phyloP scores from a whole-genome alignment of 2,797 vertebrate species.

The Agapornis canus region DNA sequence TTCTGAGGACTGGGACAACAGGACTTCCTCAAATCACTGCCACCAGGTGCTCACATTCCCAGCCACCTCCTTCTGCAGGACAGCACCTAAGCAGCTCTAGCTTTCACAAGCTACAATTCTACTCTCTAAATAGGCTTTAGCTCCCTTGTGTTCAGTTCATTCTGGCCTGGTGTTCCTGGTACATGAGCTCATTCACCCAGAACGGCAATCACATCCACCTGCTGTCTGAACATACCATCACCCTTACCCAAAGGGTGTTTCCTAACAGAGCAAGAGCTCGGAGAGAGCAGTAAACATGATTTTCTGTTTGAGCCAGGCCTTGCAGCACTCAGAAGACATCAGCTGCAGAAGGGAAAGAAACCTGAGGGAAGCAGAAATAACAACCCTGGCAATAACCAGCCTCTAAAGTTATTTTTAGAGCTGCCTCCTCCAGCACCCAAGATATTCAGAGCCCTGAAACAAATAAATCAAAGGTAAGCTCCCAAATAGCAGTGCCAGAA shows the following conservation, averaged over 20 bases:
- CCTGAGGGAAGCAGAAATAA: neutral
- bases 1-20: rapidly evolving
- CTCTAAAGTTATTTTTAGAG: conserved; percentile 33
- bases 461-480: neutral
- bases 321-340: neutral
- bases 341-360: neutral
- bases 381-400: neutral
- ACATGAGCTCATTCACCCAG: rapidly evolving
- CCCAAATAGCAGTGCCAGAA: neutral
- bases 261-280: neutral
- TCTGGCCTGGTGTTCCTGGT: neutral
- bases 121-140: neutral
- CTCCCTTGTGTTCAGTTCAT: neutral
- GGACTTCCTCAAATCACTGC: neutral
- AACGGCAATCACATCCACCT: neutral
- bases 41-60: neutral
- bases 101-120: neutral
- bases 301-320: neutral
- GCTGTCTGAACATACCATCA: neutral
- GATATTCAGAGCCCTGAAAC: neutral
- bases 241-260: neutral
- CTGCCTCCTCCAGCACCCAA: conserved; percentile 2
- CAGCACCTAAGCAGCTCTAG: rapidly evolving
- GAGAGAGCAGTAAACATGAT: neutral
- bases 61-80: neutral